Conservation (phyloP, 2,888 invertebrate species). For the Noctua comes region DNA sequence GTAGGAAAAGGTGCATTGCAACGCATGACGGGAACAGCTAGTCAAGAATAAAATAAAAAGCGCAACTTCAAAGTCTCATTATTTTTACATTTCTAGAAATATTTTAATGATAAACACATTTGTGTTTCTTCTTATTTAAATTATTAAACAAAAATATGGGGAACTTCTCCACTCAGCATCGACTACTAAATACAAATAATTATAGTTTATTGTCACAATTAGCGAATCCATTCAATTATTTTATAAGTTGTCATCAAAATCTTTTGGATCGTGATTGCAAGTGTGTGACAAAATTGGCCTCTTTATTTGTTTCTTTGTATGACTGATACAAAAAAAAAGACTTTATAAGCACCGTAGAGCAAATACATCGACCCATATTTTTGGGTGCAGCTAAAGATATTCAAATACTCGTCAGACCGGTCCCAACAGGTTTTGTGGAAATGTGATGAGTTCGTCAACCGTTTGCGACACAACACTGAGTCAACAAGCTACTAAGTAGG, state of each 20-base stretch:
- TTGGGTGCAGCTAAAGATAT: conserved; percentile 11
- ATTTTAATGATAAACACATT: too few relatives aligned
- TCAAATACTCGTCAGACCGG: conserved; percentile 39
- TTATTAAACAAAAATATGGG: too few relatives aligned
- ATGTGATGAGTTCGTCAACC: conserved; percentile 33
- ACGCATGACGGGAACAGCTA: too few relatives aligned
- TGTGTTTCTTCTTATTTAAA: too few relatives aligned
- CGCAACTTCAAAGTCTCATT: too few relatives aligned
- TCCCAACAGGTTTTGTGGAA: conserved; percentile 1
- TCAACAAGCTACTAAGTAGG: conserved; percentile 20
- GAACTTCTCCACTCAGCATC: too few relatives aligned
- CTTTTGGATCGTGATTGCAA: background rate
- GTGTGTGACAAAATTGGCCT: background rate
- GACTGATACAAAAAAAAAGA: background rate
- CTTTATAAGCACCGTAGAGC: background rate
- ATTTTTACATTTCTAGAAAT: too few relatives aligned
- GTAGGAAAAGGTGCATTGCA: too few relatives aligned
- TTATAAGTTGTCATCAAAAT: background rate
- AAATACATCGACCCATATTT: conserved; percentile 5
- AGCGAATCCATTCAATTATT: too few relatives aligned
- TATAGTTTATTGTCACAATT: too few relatives aligned
- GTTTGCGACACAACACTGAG: conserved; percentile 33
- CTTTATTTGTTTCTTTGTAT: background rate
- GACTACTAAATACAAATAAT: too few relatives aligned
- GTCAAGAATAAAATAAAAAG: background rate